These are phyloP conservation scores for Dimorphilus gyrociliatus DNA, from an alignment of 2,888 invertebrate genomes.

Conservation along the genomic window DNA sequence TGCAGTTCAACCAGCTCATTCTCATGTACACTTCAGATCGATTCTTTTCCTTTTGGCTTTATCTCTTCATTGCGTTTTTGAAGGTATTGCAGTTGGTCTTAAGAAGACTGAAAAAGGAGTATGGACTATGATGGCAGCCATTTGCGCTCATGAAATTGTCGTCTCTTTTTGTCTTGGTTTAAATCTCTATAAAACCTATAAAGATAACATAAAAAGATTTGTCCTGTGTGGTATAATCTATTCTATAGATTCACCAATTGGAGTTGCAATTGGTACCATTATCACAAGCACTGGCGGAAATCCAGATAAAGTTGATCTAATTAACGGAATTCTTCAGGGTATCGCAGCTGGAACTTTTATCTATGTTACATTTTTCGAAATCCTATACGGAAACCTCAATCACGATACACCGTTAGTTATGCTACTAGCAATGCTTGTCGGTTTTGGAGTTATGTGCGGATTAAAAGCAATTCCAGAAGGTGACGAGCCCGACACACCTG, in stretches of 20 bases:
- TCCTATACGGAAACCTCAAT: conserved; percentile 4
- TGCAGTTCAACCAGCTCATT: too few relatives aligned
- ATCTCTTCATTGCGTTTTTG: conserved; percentile 9
- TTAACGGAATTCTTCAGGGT: conserved; percentile 3
- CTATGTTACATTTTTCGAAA: conserved; percentile 7
- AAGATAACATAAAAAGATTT: not conserved
- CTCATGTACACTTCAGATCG: conserved; percentile 3
- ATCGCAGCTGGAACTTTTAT: conserved; percentile 6
- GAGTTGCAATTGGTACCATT: conserved; percentile 6
- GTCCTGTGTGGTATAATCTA: conserved; percentile 6
- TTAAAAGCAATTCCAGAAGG: conserved; percentile 3
- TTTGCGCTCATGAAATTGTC: conserved; percentile 9
- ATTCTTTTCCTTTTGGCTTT: conserved; percentile 9
- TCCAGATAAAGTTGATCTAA: conserved; percentile 2
- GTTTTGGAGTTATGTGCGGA: conserved; percentile 7
- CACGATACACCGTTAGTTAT: conserved; percentile 7
- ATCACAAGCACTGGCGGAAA: conserved; percentile 5
- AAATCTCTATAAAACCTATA: conserved; percentile 6
- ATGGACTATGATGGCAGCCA: conserved; percentile 8
- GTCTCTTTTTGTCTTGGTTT: conserved; percentile 10
- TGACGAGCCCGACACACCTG: too few relatives aligned
- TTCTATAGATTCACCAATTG: conserved; percentile 6
- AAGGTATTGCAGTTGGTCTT: conserved; percentile 9
- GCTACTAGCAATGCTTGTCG: conserved; percentile 7
- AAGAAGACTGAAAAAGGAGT: conserved; percentile 7